Percentiles rank a stretch among this genome's conserved stretches.
These are phyloP conservation scores for Aphelenchoides besseyi DNA, from an alignment of 1,140 invertebrate genomes.

Conservation along the genomic window DNA sequence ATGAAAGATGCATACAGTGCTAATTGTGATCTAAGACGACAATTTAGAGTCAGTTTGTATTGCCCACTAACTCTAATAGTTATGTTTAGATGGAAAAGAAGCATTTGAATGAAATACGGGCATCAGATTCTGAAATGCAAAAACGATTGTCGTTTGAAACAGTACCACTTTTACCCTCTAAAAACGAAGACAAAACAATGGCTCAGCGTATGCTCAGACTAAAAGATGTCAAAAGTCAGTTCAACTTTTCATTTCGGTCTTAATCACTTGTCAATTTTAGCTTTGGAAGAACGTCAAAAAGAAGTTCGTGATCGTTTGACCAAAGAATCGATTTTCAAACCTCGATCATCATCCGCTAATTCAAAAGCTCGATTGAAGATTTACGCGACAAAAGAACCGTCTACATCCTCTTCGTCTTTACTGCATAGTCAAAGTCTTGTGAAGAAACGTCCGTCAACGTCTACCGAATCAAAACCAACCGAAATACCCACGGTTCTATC, in stretches of 20 bases:
- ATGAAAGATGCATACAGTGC: conserved; percentile 58
- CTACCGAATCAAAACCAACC: background rate
- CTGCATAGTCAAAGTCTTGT: background rate
- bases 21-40: conserved; percentile 47
- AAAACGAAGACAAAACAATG: conserved; percentile 49
- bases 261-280: conserved; percentile 22
- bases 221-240: conserved; percentile 43
- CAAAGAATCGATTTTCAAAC: conserved; percentile 17
- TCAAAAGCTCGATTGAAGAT: conserved; percentile 23
- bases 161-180: conserved; percentile 48
- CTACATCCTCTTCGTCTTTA: background rate
- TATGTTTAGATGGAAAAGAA: conserved; percentile 54
- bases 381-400: background rate
- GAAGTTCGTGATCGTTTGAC: conserved; percentile 8
- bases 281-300: conserved; percentile 34
- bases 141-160: conserved; percentile 43
- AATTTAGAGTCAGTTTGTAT: conserved; percentile 48
- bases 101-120: conserved; percentile 42
- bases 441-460: background rate
- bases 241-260: conserved; percentile 5
- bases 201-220: conserved; percentile 48
- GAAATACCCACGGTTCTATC: background rate
- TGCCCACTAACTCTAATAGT: conserved; percentile 9
- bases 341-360: too few species aligned
- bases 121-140: conserved; percentile 43